Conservation (phyloP, 2,797 vertebrate genomes). For the Euphonia xanthogaster region DNA sequence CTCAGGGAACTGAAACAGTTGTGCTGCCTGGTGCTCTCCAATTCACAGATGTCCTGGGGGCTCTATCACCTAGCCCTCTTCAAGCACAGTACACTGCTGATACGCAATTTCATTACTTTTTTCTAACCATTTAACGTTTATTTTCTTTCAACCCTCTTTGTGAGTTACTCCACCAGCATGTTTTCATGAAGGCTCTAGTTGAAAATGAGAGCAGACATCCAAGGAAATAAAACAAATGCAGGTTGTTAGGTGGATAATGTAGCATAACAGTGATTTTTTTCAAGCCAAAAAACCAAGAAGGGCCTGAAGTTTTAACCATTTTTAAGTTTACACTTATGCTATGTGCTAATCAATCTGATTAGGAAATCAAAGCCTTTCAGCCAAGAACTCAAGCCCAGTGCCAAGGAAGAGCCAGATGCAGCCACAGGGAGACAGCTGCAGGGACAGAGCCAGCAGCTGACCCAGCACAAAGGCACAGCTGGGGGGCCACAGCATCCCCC, state of each 20-base stretch:
- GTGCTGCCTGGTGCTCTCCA: rapidly evolving
- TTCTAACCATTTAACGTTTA: neutral
- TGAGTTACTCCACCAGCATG: neutral
- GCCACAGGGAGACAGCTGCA: rapidly evolving
- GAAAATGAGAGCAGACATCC: neutral
- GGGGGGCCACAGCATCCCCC: neutral
- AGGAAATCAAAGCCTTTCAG: neutral
- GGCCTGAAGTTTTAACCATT: neutral
- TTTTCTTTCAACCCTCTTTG: neutral
- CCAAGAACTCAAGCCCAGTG: neutral
- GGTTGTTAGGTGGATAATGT: neutral
- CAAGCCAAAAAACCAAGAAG: neutral
- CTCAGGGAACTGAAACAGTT: neutral
- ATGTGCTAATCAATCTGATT: neutral
- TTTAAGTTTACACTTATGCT: neutral
- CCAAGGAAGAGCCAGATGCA: neutral
- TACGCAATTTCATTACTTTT: neutral
- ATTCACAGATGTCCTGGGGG: neutral
- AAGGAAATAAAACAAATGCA: neutral
- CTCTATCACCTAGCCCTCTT: neutral
- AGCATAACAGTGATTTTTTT: neutral
- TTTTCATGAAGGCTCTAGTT: neutral
- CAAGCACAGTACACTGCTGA: neutral
- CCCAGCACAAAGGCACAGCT: rapidly evolving
- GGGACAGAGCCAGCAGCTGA: neutral